Evolutionary conservation across 1,140 invertebrate species (phyloP).

Genomic region (Drosophila pseudoobscura): DNA sequence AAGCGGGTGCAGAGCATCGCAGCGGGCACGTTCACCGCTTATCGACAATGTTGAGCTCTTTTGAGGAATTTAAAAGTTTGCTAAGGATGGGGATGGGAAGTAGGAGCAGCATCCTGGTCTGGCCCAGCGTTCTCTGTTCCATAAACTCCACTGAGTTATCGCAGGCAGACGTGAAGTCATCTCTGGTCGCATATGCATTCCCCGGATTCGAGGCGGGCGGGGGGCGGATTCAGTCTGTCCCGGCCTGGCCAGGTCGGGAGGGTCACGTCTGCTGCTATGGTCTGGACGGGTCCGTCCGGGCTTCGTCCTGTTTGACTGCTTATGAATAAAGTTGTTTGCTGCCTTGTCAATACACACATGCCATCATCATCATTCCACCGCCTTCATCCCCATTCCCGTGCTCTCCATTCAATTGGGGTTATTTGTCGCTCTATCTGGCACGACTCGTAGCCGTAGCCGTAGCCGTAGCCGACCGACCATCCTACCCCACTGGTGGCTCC

Average conservation of each 20-base stretch:
- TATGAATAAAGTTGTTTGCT: slow-evolving; percentile 79
- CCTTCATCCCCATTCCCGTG: neutral
- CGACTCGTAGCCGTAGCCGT: slow-evolving; percentile 17
- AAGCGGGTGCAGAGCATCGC: slow-evolving; percentile 18
- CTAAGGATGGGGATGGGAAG: slow-evolving; percentile 4
- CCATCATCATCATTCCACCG: slow-evolving; percentile 41
- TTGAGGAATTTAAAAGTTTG: slow-evolving; percentile 59
- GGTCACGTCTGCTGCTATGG: slow-evolving; percentile 9
- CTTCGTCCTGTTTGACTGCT: slow-evolving; percentile 60
- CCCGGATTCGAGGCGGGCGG: neutral
- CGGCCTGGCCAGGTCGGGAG: slow-evolving; percentile 16
- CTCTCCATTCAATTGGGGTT: slow-evolving; percentile 74
- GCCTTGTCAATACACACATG: slow-evolving; percentile 71
- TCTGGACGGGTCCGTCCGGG: slow-evolving; percentile 11
- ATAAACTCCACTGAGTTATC: slow-evolving; percentile 77
- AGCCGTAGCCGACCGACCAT: neutral
- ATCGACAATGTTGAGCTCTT: slow-evolving; percentile 52
- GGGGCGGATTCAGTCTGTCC: slow-evolving; percentile 52
- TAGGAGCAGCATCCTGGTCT: slow-evolving; percentile 16
- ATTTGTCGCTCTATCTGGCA: slow-evolving; percentile 78
- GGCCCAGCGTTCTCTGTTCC: slow-evolving; percentile 29
- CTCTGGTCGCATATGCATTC: slow-evolving; percentile 49
- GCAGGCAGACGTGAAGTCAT: slow-evolving; percentile 78
- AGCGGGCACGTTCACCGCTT: slow-evolving; percentile 62
- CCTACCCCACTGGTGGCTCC: slow-evolving; percentile 11